Evolutionary conservation across 2,113 vertebrate genomes (phyloP).

Genomic region (Grammomys surdaster): DNA sequence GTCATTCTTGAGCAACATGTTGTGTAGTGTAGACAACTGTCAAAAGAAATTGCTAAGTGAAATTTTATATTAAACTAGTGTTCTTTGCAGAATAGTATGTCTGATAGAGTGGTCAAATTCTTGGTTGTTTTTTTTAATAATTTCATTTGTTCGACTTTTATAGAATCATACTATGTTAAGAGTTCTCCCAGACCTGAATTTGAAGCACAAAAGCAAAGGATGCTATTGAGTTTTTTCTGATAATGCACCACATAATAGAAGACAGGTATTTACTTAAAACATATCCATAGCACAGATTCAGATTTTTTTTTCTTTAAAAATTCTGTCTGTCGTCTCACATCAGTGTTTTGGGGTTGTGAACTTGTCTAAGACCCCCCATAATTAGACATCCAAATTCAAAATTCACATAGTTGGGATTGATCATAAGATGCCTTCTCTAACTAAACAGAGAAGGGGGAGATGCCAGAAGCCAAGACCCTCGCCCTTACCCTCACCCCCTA

Average conservation of each 20-base stretch:
- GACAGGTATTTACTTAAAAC: neutral
- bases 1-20: neutral
- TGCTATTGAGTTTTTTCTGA: no score
- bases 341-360: no score
- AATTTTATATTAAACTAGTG: neutral
- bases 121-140: neutral
- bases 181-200: neutral
- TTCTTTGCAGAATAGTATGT: neutral
- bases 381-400: no score
- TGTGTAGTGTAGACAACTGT: slow-evolving; percentile 23
- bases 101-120: neutral
- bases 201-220: neutral
- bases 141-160: neutral
- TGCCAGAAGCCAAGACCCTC: no score
- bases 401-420: no score
- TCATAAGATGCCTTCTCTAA: no score
- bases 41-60: slow-evolving; percentile 17
- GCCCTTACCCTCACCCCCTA: no score
- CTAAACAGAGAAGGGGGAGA: no score
- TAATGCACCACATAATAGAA: neutral
- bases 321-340: neutral
- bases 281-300: neutral
- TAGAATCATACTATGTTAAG: neutral
- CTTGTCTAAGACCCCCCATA: no score
- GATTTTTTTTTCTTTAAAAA: neutral